Evolutionary conservation across 2,797 vertebrate genomes (phyloP).

Genomic region (Paguma larvata): DNA sequence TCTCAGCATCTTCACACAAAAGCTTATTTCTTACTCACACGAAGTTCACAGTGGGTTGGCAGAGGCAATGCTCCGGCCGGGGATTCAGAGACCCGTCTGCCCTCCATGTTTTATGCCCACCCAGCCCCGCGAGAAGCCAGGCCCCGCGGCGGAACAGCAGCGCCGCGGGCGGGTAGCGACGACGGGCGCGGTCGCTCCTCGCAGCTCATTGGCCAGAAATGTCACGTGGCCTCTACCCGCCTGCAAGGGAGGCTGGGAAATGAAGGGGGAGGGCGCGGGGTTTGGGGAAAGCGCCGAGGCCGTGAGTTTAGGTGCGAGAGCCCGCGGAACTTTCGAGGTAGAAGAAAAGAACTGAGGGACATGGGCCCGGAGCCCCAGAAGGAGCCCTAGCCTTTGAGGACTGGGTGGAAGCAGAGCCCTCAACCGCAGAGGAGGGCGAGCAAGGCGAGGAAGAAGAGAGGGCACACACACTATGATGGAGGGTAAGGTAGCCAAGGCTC

Average conservation of each 20-base stretch:
- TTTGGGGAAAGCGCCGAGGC: neutral
- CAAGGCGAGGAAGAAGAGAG: rapidly evolving
- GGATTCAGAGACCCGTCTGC: neutral
- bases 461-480: rapidly evolving
- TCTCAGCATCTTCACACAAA: neutral
- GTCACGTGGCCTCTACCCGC: neutral
- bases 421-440: neutral
- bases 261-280: rapidly evolving
- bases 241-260: neutral
- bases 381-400: neutral
- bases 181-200: neutral
- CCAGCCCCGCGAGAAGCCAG: rapidly evolving
- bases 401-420: neutral
- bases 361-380: no score
- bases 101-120: neutral
- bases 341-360: neutral
- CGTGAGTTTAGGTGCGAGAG: neutral
- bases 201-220: neutral
- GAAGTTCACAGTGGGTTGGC: neutral
- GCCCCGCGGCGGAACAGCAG: rapidly evolving
- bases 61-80: neutral
- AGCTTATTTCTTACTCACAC: neutral
- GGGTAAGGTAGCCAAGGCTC: neutral
- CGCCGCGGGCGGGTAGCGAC: neutral
- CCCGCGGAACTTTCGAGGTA: neutral